Conservation (phyloP, 2,888 invertebrate genomes). For the Diabrotica balteata region DNA sequence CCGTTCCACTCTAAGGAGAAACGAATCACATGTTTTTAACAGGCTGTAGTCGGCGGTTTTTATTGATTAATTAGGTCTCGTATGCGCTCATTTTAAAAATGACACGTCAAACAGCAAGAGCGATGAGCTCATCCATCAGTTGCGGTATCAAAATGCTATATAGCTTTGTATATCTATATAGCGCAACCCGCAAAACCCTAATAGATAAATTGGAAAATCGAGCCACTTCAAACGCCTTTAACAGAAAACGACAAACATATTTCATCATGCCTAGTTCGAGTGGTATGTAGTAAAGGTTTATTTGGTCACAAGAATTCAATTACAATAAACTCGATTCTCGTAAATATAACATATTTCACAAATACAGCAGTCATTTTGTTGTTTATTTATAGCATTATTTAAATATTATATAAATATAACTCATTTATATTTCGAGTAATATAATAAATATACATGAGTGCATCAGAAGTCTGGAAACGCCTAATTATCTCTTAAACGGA, state of each 20-base stretch:
- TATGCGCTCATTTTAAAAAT: conserved; percentile 49
- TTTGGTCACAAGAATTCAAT: too few species aligned
- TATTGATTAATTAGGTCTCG: conserved; percentile 51
- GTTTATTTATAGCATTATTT: too few species aligned
- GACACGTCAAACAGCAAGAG: conserved; percentile 52
- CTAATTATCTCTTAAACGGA: too few species aligned
- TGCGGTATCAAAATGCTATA: conserved; percentile 24
- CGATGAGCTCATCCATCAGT: conserved; percentile 48
- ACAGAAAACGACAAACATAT: conserved; percentile 10
- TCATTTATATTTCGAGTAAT: too few species aligned
- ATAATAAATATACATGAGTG: too few species aligned
- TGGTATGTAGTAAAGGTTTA: neutral
- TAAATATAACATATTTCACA: too few species aligned
- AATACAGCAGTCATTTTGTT: too few species aligned
- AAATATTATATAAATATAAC: too few species aligned
- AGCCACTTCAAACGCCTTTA: conserved; percentile 16
- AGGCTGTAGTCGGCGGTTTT: conserved; percentile 8
- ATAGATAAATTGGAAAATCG: conserved; percentile 34
- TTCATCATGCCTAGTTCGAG: neutral
- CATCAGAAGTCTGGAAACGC: too few species aligned
- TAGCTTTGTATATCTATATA: conserved; percentile 5
- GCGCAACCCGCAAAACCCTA: conserved; percentile 11
- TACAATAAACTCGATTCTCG: too few species aligned
- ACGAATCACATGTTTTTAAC: conserved; percentile 5
- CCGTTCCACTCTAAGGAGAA: neutral